phyloP scores from a whole-genome alignment of 2,888 invertebrate genomes.

The Dione vanillae region DNA sequence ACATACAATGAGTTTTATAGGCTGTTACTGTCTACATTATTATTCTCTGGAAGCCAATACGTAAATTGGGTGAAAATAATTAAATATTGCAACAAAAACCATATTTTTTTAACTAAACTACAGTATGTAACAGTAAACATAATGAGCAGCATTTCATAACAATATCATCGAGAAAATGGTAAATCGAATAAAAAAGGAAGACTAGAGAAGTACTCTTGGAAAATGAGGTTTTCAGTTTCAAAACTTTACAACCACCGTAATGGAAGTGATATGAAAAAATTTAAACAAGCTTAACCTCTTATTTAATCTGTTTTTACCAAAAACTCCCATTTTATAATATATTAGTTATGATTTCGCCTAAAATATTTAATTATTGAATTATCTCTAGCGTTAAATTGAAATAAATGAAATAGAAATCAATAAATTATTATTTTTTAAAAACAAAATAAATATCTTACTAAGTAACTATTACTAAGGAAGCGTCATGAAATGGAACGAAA shows the following conservation, averaged over 20 bases:
- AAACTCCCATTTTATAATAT: background rate
- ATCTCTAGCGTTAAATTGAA: slow-evolving; percentile 42
- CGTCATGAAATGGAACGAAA: slow-evolving; percentile 57
- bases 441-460: slow-evolving; percentile 63
- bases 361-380: slow-evolving; percentile 30
- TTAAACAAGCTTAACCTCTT: background rate
- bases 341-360: slow-evolving; percentile 22
- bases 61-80: no score
- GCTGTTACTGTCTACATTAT: no score
- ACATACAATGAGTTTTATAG: no score
- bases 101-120: no score
- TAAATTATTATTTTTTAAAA: slow-evolving; percentile 44
- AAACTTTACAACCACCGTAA: background rate
- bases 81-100: no score
- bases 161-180: slow-evolving; percentile 1
- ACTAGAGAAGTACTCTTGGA: background rate
- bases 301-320: slow-evolving; percentile 13
- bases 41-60: no score
- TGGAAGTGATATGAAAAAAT: background rate
- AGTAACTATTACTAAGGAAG: slow-evolving; percentile 66
- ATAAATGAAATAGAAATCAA: slow-evolving; percentile 39
- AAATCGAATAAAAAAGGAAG: slow-evolving; percentile 21
- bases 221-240: background rate
- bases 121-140: no score
- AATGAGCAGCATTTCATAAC: background rate